Percentiles rank a stretch among this genome's conserved stretches.
Evolutionary conservation across 2,113 vertebrate species (phyloP).

Genomic region (Psilopogon haemacephalus): DNA sequence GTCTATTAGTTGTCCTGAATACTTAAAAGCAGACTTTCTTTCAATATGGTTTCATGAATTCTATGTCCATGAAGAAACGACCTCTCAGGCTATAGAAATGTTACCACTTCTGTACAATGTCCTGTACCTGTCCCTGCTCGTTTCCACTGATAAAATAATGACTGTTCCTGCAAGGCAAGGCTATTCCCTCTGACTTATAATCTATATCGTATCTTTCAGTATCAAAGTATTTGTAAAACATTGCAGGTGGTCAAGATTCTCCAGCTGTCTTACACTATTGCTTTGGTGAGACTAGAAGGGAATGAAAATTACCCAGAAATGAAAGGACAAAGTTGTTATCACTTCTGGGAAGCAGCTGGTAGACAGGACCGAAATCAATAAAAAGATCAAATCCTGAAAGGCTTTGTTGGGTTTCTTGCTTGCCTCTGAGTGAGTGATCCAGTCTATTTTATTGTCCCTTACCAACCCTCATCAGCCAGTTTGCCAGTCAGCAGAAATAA

Average conservation of each 20-base stretch:
- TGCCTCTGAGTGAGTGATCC: neutral
- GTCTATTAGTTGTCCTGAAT: neutral
- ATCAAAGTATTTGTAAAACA: neutral
- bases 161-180: neutral
- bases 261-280: neutral
- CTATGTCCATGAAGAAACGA: neutral
- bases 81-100: neutral
- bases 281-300: neutral
- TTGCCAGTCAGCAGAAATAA: neutral
- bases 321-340: neutral
- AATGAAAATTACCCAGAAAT: neutral
- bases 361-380: neutral
- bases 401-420: neutral
- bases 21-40: neutral
- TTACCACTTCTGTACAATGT: too few relatives aligned
- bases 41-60: neutral
- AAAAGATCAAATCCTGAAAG: neutral
- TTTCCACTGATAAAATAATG: neutral
- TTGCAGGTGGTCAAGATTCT: fast-evolving
- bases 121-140: neutral
- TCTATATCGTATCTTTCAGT: neutral
- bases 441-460: neutral
- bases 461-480: neutral
- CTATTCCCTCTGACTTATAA: neutral
- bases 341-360: neutral